A percentile compares a stretch with the other conserved stretches of the same genome.
Evolutionary conservation across 2,113 vertebrate species (phyloP).

Genomic region (Speoplatyrhinus poulsoni): DNA sequence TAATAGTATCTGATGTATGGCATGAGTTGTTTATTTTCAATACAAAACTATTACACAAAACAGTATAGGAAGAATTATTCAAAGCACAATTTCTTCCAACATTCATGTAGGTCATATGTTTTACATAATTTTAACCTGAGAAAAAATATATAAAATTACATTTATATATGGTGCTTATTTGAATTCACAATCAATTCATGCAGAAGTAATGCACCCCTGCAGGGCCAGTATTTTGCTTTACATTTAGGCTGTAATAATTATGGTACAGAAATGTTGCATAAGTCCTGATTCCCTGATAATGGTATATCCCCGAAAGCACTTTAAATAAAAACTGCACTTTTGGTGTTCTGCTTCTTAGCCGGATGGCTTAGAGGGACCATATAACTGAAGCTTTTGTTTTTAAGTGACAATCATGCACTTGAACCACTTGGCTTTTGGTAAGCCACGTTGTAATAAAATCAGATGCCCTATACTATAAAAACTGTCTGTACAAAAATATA

Average conservation of each 20-base stretch:
- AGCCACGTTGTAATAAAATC: conserved; percentile 16
- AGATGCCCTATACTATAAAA: conserved; percentile 6
- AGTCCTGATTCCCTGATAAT: conserved; percentile 24
- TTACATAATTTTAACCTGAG: neutral
- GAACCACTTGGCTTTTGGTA: conserved; percentile 9
- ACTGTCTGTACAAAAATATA: conserved; percentile 6
- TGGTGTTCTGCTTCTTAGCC: conserved; percentile 49
- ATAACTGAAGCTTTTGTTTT: conserved; percentile 36
- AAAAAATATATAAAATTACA: neutral
- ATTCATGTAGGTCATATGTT: conserved; percentile 7
- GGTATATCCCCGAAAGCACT: conserved; percentile 65
- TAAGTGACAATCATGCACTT: conserved; percentile 65
- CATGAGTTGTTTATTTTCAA: conserved; percentile 26
- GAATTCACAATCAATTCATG: conserved; percentile 1
- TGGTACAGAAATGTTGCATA: neutral
- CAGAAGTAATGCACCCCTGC: conserved; percentile 12
- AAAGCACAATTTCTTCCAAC: conserved; percentile 63
- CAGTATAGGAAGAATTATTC: conserved; percentile 12
- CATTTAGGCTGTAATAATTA: conserved; percentile 1
- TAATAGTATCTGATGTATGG: conserved; percentile 15
- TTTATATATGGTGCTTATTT: conserved; percentile 1
- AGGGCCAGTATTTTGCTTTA: conserved; percentile 8
- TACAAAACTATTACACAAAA: conserved; percentile 18
- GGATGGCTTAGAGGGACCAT: conserved; percentile 31
- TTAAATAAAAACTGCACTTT: conserved; percentile 73